Evolutionary conservation across 1,140 invertebrate species (phyloP).

Genomic region (Drosophila sulfurigaster): DNA sequence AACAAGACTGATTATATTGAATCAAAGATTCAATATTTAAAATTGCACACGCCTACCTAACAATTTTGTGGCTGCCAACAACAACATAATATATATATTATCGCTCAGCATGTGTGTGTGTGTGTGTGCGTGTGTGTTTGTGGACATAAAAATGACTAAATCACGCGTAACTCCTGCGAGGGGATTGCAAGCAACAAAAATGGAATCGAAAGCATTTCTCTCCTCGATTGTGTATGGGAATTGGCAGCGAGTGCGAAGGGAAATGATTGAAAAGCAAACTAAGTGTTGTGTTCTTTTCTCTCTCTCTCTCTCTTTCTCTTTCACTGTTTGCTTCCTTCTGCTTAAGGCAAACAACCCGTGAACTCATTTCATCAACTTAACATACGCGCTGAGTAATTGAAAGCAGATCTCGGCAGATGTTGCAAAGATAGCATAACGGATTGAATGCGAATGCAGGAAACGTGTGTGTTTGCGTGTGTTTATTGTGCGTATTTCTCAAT

Average conservation of each 20-base stretch:
- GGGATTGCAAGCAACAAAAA: not conserved
- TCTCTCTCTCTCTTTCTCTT: not conserved
- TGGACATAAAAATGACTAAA: slow-evolving; percentile 38
- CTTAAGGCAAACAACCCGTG: slow-evolving; percentile 8
- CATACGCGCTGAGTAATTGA: slow-evolving; percentile 16
- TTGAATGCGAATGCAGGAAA: not conserved
- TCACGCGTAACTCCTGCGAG: slow-evolving; percentile 26
- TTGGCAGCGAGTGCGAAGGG: not conserved
- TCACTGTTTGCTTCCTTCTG: not conserved
- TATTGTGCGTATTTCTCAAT: not conserved
- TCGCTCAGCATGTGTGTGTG: slow-evolving; percentile 15
- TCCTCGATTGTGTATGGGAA: not conserved
- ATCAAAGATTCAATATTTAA: slow-evolving; percentile 77
- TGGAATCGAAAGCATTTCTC: too few relatives aligned
- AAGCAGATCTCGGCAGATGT: slow-evolving; percentile 5
- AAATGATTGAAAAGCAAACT: slow-evolving; percentile 35
- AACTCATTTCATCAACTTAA: slow-evolving; percentile 17
- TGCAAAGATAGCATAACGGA: not conserved
- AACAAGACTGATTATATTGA: slow-evolving; percentile 79
- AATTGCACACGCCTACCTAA: slow-evolving; percentile 61
- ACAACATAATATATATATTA: slow-evolving; percentile 14
- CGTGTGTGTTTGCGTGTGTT: not conserved
- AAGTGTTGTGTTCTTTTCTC: slow-evolving; percentile 13
- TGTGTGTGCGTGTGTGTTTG: slow-evolving; percentile 11
- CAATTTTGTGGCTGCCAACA: slow-evolving; percentile 46